A percentile compares a stretch with the other conserved stretches of the same genome.
Evolutionary conservation across 2,888 invertebrate species (phyloP).

Genomic region (Piscicola geometra): DNA sequence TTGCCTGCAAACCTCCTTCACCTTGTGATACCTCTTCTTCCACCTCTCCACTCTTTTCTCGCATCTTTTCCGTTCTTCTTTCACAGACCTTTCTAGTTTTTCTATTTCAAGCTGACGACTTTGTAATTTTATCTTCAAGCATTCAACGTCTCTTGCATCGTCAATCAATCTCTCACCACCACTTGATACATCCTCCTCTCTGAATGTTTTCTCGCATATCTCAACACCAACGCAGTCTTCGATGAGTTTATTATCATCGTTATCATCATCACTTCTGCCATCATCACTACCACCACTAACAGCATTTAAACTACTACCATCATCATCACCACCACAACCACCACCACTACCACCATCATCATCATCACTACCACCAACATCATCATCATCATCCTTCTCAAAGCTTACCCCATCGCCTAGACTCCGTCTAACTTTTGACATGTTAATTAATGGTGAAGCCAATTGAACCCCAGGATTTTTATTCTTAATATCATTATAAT

Average conservation of each 20-base stretch:
- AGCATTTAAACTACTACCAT: background rate
- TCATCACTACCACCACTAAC: no score
- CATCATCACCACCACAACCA: constrained; percentile 15
- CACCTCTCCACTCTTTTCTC: background rate
- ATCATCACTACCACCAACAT: constrained; percentile 17
- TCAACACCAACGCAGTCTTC: no score
- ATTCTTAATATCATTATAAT: background rate
- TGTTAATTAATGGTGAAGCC: no score
- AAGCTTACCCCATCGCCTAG: background rate
- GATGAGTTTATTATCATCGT: no score
- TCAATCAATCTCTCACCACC: no score
- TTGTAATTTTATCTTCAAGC: no score
- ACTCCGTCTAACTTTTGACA: background rate
- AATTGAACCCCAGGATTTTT: background rate
- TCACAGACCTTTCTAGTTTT: background rate
- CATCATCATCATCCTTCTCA: constrained; percentile 21
- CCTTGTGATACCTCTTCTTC: no score
- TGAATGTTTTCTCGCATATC: no score
- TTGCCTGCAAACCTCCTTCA: no score
- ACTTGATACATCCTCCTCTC: no score
- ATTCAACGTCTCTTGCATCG: no score
- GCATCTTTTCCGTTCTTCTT: background rate
- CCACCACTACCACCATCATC: background rate
- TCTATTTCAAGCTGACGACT: no score
- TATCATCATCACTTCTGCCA: background rate